phyloP scores from a whole-genome alignment of 2,113 vertebrate species.

The Phalacrocorax carbo region DNA sequence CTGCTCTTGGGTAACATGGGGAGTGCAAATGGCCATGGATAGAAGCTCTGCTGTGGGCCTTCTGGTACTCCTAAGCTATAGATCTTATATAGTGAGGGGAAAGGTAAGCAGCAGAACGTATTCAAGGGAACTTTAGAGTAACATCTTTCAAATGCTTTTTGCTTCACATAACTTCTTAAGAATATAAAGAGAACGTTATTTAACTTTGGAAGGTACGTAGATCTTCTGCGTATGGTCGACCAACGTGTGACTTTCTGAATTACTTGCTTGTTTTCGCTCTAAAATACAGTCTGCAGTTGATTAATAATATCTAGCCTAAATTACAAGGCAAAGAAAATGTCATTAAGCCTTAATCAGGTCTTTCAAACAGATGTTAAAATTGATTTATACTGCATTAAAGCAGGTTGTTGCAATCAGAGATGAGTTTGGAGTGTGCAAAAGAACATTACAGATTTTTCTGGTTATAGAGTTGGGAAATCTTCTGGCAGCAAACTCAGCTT shows the following conservation, averaged over 20 bases:
- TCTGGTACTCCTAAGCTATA: not conserved
- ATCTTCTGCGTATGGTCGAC: not conserved
- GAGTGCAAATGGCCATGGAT: not conserved
- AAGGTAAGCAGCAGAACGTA: not conserved
- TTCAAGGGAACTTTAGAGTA: not conserved
- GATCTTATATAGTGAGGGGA: not conserved
- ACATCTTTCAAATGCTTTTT: not conserved
- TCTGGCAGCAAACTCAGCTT: not conserved
- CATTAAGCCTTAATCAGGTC: not conserved
- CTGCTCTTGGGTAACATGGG: not conserved
- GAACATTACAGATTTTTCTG: not conserved
- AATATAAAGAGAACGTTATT: not conserved
- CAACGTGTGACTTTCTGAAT: not conserved
- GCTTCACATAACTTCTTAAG: not conserved
- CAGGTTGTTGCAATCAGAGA: not conserved
- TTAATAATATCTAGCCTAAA: not conserved
- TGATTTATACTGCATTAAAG: not conserved
- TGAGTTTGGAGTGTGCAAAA: not conserved
- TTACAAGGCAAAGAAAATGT: not conserved
- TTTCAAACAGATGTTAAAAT: not conserved
- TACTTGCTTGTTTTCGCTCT: not conserved
- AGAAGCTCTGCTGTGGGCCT: not conserved
- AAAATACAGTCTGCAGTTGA: not conserved
- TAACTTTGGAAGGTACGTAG: fast-evolving
- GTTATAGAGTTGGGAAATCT: not conserved